These are phyloP conservation scores for Plebejus argus DNA, from an alignment of 2,888 invertebrate genomes.

Conservation along the genomic window DNA sequence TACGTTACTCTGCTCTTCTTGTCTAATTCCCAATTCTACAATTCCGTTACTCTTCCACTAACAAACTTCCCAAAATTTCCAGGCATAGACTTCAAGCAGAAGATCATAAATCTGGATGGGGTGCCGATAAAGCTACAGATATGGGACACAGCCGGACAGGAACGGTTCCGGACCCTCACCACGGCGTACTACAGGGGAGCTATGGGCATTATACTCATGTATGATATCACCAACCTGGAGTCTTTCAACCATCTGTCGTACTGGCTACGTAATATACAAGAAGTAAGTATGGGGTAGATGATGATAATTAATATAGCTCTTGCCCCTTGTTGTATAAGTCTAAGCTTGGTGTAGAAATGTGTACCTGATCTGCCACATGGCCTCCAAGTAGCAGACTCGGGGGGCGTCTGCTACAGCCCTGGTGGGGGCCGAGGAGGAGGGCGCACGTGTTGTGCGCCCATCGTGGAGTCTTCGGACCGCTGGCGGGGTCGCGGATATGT, in stretches of 20 bases:
- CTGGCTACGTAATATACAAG: constrained; percentile 94
- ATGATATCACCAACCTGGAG: constrained; percentile 93
- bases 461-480: too few relatives aligned
- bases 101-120: constrained; percentile 92
- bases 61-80: constrained; percentile 50
- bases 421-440: too few relatives aligned
- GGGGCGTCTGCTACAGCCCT: too few relatives aligned
- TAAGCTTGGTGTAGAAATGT: too few relatives aligned
- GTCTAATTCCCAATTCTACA: not conserved
- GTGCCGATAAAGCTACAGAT: constrained; percentile 92
- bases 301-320: too few relatives aligned
- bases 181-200: constrained; percentile 94
- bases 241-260: constrained; percentile 95
- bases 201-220: constrained; percentile 95
- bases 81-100: constrained; percentile 95
- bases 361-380: too few relatives aligned
- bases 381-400: too few relatives aligned
- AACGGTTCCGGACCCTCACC: constrained; percentile 88
- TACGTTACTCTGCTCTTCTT: not conserved
- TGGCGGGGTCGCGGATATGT: too few relatives aligned
- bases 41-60: not conserved
- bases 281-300: constrained; percentile 75
- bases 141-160: constrained; percentile 94
- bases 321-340: too few relatives aligned
- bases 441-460: too few relatives aligned